Percentiles rank a stretch among this genome's conserved stretches.
phyloP scores from a whole-genome alignment of 1,140 invertebrate species.

The Hycleus phaleratus region DNA sequence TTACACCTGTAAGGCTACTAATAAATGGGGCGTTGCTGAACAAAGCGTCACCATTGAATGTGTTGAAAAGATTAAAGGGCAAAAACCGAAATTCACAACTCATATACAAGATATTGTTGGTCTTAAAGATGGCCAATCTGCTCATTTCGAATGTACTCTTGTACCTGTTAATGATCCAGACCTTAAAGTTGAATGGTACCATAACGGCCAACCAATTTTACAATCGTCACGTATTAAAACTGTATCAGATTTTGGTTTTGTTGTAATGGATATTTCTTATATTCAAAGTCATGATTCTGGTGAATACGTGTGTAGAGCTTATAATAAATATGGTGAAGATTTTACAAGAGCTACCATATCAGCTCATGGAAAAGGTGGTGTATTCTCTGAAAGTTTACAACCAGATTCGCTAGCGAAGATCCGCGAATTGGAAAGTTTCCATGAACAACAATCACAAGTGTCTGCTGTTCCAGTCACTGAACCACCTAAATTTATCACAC shows the following conservation, averaged over 20 bases:
- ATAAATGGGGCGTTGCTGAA: constrained; percentile 81
- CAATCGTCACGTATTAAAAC: constrained; percentile 89
- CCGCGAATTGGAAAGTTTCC: constrained; percentile 73
- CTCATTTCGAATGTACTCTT: constrained; percentile 88
- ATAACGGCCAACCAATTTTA: constrained; percentile 78
- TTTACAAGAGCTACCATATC: constrained; percentile 74
- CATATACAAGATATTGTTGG: constrained; percentile 79
- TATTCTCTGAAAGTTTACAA: constrained; percentile 89
- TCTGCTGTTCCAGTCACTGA: constrained; percentile 61
- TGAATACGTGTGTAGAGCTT: constrained; percentile 83
- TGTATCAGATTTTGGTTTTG: constrained; percentile 93
- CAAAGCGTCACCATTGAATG: constrained; percentile 77
- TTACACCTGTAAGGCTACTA: constrained; percentile 81
- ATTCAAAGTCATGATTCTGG: constrained; percentile 90
- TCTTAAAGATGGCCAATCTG: constrained; percentile 83
- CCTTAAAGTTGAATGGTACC: constrained; percentile 95
- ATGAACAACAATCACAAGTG: constrained; percentile 53
- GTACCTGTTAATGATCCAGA: constrained; percentile 87
- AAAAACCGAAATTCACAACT: constrained; percentile 80
- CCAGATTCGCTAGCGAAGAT: constrained; percentile 89
- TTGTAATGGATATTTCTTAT: constrained; percentile 90
- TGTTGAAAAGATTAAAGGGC: constrained; percentile 73
- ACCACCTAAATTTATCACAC: constrained; percentile 84
- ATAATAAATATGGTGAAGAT: constrained; percentile 87
- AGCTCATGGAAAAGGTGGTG: constrained; percentile 77